Evolutionary conservation across 1,140 invertebrate genomes (phyloP).

Genomic region (Ericerus pela): DNA sequence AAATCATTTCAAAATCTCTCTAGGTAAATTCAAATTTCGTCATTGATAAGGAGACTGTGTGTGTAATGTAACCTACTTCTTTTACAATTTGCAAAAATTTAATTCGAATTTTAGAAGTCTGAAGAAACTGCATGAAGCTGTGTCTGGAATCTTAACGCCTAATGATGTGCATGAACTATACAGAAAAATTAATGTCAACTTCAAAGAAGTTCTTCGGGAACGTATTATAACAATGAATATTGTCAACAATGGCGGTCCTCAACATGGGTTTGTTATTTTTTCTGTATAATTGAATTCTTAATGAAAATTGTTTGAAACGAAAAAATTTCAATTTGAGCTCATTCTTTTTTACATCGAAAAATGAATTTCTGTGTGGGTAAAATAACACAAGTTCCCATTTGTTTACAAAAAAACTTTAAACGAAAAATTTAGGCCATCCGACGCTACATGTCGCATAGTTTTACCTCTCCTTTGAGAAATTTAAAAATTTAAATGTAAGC

Average conservation of each 20-base stretch:
- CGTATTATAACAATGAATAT: constrained; percentile 76
- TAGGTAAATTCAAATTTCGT: constrained; percentile 28
- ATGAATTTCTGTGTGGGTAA: too few relatives aligned
- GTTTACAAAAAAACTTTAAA: too few relatives aligned
- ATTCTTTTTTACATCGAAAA: not conserved
- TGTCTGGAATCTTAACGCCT: constrained; percentile 59
- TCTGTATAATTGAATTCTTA: not conserved
- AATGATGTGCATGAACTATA: constrained; percentile 63
- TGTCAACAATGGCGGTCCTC: constrained; percentile 84
- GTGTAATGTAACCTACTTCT: not conserved
- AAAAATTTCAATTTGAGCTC: not conserved
- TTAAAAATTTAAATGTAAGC: too few relatives aligned
- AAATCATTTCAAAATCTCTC: constrained; percentile 81
- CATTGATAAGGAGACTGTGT: not conserved
- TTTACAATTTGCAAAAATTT: constrained; percentile 26
- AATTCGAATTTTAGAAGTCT: constrained; percentile 43
- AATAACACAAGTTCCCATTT: too few relatives aligned
- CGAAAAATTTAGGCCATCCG: too few relatives aligned
- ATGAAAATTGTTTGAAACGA: not conserved
- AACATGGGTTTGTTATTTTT: constrained; percentile 56
- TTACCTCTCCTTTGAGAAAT: too few relatives aligned
- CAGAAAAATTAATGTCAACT: constrained; percentile 64
- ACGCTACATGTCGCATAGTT: too few relatives aligned
- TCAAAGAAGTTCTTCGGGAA: constrained; percentile 71
- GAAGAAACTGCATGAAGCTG: constrained; percentile 81